Evolutionary conservation across 2,888 invertebrate species (phyloP), one percentile per base, ranked within the genome.

Genomic region (Notodonta ziczac): DNA sequence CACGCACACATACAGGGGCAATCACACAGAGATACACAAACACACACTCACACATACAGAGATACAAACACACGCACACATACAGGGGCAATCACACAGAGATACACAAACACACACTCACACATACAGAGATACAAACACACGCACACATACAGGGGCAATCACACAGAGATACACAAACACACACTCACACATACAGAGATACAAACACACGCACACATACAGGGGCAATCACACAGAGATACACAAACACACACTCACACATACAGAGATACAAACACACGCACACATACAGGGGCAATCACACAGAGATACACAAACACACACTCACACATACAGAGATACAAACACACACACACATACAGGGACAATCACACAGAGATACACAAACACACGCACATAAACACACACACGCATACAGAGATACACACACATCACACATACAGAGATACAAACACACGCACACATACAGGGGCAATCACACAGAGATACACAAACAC

Each of bases 61-160:
- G 9, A 9, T 42, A 42, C 42, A 42, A 4, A 9, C 3, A 42
- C 42, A 42, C 40, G 8, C 48, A 48, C 24, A 52, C 58, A 7
- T 42, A 10, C 35, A 5, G n/a, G n/a, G n/a, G n/a, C n/a, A n/a
- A n/a, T n/a, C n/a, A n/a, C 0, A 9, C 52, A 2, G 4, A 32
- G 10, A 42, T 10, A 7, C 42, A 7, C 42, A 42, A 6, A 42
- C 42, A 6, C 8, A 42, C n/a, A n/a, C n/a, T n/a, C n/a, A n/a
- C n/a, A n/a, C n/a, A n/a, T n/a, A n/a, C n/a, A n/a, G n/a, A 56
- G 63, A 65, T 67, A 55, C 24, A 39, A 54, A 4, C 54, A 24
- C 40, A 14, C 10, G 9, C 24, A 6, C 32, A 9, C 52, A n/a
- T n/a, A n/a, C n/a, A n/a, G n/a, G n/a, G n/a, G n/a, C n/a, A n/a